Evolutionary conservation across 2,113 vertebrate species (phyloP).

Genomic region (Antechinus flavipes): DNA sequence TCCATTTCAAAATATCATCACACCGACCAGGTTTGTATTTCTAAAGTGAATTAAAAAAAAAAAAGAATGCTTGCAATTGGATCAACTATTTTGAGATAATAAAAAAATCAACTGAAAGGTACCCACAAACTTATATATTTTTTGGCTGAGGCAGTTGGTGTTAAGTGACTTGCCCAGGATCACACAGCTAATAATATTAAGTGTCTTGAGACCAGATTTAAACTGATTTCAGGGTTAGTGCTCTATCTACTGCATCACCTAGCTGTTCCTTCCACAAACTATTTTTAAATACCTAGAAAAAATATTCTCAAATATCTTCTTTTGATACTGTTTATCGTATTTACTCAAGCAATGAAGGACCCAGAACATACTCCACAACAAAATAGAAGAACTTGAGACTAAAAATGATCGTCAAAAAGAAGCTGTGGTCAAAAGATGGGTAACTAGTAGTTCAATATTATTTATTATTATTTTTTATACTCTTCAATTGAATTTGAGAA

Average conservation of each 20-base stretch:
- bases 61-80: slow-evolving; percentile 67
- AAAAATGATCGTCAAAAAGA: neutral
- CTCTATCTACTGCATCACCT: no score
- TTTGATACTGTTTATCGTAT: slow-evolving; percentile 30
- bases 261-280: neutral
- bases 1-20: slow-evolving; percentile 99
- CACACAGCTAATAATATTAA: no score
- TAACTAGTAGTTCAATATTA: neutral
- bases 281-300: slow-evolving; percentile 32
- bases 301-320: slow-evolving; percentile 24
- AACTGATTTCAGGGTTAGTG: no score
- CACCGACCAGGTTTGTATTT: slow-evolving; percentile 96
- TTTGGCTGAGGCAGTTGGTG: no score
- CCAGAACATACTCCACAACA: neutral
- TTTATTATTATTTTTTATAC: neutral
- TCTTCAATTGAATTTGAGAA: neutral
- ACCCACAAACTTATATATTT: neutral
- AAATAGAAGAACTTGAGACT: neutral
- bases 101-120: slow-evolving; percentile 20
- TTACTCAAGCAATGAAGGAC: slow-evolving; percentile 1
- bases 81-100: slow-evolving; percentile 22
- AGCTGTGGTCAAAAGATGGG: neutral
- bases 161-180: no score
- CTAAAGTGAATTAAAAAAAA: slow-evolving; percentile 86
- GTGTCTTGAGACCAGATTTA: no score